Conservation (phyloP, 2,113 vertebrate species). For the Telmatochromis brachygnathus region DNA sequence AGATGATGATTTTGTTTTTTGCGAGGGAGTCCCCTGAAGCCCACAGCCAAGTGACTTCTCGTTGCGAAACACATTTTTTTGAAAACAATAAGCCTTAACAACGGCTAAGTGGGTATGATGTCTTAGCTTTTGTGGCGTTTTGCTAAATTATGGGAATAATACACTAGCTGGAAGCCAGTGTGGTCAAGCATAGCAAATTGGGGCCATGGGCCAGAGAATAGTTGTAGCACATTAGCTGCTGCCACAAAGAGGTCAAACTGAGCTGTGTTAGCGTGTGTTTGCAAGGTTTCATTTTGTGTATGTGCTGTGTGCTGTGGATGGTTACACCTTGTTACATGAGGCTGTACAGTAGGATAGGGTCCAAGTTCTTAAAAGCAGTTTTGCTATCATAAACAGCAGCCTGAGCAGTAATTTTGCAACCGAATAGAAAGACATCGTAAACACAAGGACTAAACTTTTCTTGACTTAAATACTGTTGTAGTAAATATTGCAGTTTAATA, state of each 20-base stretch:
- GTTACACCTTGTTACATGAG: not conserved
- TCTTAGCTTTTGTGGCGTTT: not conserved
- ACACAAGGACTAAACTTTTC: not conserved
- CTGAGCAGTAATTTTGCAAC: not conserved
- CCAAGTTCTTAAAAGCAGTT: not conserved
- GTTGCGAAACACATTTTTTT: not conserved
- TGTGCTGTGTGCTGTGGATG: not conserved
- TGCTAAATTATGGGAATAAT: not conserved
- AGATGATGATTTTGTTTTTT: not conserved
- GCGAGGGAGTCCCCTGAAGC: not conserved
- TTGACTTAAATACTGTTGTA: not conserved
- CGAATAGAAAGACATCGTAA: not conserved
- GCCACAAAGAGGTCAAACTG: conserved; percentile 31
- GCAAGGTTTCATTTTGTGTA: not conserved
- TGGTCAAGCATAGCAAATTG: conserved; percentile 37
- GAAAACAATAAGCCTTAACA: not conserved
- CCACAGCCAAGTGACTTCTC: not conserved
- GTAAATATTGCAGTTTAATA: not conserved
- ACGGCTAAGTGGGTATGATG: not conserved
- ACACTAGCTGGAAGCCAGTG: not conserved
- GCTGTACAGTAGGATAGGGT: not conserved
- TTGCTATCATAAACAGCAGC: not conserved
- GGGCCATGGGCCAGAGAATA: conserved; percentile 26
- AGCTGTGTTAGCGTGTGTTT: conserved; percentile 1
- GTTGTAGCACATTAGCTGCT: conserved; percentile 43